Base-by-base conservation (phyloP, 2,113 vertebrate species). In the Silurus glanis region DNA sequence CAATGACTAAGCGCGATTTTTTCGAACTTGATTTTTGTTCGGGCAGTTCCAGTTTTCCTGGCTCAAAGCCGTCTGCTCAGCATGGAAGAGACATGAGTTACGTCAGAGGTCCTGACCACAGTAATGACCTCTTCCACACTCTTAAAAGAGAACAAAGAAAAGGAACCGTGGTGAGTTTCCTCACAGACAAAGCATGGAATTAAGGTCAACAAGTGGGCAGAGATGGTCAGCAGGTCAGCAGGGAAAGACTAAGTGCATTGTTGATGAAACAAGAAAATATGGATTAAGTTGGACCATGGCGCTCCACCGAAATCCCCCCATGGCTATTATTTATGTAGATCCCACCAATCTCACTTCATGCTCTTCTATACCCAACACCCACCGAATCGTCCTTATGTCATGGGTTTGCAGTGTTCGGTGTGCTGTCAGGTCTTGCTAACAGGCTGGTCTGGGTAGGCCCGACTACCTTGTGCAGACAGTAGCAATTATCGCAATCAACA, bases 401-500 rank as follows among this genome's bases (percentile, higher is more conserved):
- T 67, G 21, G 84, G 83, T 23, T 83, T 84, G 51, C 55, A 19
- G 66, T 25, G 21, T 66, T 67, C 51, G 56, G 67, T 56, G 74
- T 6, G 82, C 89, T 88, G 91, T 91, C 91, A 90, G 71, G 87
- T 88, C 92, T 92, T 89, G 83, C 89, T 88, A 88, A 89, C 83
- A 74, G 91, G 86, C 88, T 87, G 82, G 51, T 82, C 89, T 89
- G 85, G 87, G 89, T 61, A 88, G 89, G 85, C 91, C 87, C 62
- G 58, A 91, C 92, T 92, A 93, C 90, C 92, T 92, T 92, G 92
- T 93, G 95, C 94, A 97, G 97, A 97, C 96, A 98, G 97, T 95
- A 96, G 96, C 96, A 98, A 99, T 99, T 99, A 98, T 96, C 93
- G 91, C 96, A 97, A 98, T 99, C 97, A 98, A 97, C 96, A 95